phyloP scores from a whole-genome alignment of 2,797 vertebrate genomes.

The Micrastur ruficollis region DNA sequence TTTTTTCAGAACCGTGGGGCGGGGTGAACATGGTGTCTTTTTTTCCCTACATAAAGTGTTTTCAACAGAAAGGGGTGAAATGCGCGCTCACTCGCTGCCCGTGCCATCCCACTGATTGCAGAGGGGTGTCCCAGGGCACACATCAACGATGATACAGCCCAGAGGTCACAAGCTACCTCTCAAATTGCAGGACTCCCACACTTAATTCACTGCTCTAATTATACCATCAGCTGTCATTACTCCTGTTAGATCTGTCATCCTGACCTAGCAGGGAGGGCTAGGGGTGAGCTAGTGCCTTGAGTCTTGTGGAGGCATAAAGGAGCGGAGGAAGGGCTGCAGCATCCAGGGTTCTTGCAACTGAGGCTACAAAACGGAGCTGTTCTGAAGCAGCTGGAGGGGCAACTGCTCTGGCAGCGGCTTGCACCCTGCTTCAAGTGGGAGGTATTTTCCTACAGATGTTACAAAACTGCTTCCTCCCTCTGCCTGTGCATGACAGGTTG shows the following conservation, averaged over 20 bases:
- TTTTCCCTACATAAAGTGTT: fast-evolving
- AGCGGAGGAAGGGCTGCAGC: not conserved
- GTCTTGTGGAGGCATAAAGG: not conserved
- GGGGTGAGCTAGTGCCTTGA: not conserved
- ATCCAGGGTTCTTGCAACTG: not conserved
- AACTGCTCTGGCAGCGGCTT: not conserved
- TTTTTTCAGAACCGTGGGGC: not conserved
- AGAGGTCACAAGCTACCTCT: slow-evolving; percentile 48
- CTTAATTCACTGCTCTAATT: slow-evolving; percentile 42
- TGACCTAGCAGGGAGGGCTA: not conserved
- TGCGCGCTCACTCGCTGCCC: fast-evolving
- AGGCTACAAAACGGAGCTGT: not conserved
- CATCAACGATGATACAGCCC: not conserved
- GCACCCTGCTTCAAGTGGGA: not conserved
- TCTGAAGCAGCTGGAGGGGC: not conserved
- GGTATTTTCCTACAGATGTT: not conserved
- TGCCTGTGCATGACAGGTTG: too few relatives aligned
- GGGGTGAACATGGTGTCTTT: not conserved
- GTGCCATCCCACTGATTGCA: not conserved
- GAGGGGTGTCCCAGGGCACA: slow-evolving; percentile 20
- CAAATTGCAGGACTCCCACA: slow-evolving; percentile 52
- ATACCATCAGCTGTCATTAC: slow-evolving; percentile 52
- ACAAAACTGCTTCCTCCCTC: not conserved
- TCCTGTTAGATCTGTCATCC: slow-evolving; percentile 7
- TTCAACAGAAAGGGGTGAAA: not conserved